Evolutionary conservation across 2,888 invertebrate genomes (phyloP).

Genomic region (Seira sanloemensis): DNA sequence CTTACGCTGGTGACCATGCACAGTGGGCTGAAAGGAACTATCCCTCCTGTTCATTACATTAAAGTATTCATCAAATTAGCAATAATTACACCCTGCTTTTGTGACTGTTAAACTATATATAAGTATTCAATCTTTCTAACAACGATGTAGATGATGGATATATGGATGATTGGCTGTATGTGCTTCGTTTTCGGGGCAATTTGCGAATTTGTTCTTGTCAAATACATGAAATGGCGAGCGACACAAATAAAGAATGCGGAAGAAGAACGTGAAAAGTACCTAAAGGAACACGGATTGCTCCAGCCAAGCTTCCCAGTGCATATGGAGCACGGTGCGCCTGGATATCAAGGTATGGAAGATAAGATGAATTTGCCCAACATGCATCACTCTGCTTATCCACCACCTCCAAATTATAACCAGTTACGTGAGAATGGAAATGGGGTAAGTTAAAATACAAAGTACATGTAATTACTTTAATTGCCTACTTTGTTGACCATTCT

Average conservation of each 20-base stretch:
- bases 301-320: neutral
- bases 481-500: neutral
- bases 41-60: constrained; percentile 91
- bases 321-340: too few relatives aligned
- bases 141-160: constrained; percentile 66
- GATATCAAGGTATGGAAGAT: neutral
- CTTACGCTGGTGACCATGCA: constrained; percentile 91
- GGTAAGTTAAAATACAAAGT: neutral
- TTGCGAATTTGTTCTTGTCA: constrained; percentile 89
- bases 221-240: constrained; percentile 84
- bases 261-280: constrained; percentile 32
- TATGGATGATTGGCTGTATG: constrained; percentile 93
- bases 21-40: constrained; percentile 86
- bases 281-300: constrained; percentile 12
- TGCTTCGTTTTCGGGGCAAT: constrained; percentile 89
- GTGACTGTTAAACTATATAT: neutral
- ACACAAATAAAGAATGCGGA: constrained; percentile 77
- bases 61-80: constrained; percentile 79
- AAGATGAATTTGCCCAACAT: neutral
- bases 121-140: neutral
- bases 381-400: neutral
- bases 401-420: neutral
- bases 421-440: neutral
- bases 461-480: too few relatives aligned
- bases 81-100: neutral